These are phyloP conservation scores for Elachura formosa DNA, from an alignment of 2,113 vertebrate genomes.

Conservation along the genomic window DNA sequence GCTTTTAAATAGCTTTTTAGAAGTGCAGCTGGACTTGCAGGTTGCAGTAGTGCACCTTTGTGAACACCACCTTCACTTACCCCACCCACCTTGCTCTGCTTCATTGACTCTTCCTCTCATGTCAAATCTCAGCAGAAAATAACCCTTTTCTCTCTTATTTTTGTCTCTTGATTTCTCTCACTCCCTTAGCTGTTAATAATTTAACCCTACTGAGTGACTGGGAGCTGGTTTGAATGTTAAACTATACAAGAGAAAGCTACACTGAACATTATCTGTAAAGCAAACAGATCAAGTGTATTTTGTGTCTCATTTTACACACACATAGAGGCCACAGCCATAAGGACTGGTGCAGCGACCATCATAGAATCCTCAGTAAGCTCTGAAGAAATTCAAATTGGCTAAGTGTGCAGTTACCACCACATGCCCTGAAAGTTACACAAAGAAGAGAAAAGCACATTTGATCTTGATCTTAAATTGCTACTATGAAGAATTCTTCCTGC, in stretches of 20 bases:
- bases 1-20: neutral
- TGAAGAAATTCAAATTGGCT: neutral
- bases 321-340: neutral
- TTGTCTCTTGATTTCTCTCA: neutral
- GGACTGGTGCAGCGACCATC: neutral
- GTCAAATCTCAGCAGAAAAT: constrained; percentile 17
- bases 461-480: neutral
- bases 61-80: neutral
- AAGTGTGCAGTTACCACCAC: neutral
- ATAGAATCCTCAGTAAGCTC: neutral
- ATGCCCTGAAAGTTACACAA: neutral
- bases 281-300: neutral
- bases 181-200: constrained; percentile 9
- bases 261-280: neutral
- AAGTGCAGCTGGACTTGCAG: neutral
- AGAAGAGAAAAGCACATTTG: neutral
- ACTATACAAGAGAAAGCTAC: neutral
- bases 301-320: neutral
- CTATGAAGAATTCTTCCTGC: neutral
- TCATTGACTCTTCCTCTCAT: neutral
- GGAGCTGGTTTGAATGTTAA: neutral
- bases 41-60: neutral
- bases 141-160: neutral
- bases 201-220: neutral
- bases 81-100: neutral